Evolutionary conservation across 2,797 vertebrate species (phyloP).

Genomic region (Sebastes vulpes): DNA sequence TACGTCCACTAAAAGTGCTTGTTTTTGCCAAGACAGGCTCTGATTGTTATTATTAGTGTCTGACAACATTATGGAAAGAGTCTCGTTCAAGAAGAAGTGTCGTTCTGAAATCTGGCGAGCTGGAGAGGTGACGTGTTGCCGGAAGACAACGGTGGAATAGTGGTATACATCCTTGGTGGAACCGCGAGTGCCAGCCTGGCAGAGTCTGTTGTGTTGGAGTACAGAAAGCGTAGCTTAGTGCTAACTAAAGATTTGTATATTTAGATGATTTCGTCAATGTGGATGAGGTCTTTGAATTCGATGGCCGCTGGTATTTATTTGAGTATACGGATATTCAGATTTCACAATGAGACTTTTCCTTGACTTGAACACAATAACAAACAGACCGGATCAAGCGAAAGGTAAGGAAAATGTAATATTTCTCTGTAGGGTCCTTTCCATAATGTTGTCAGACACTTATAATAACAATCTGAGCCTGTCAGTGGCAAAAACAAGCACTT

Average conservation of each 20-base stretch:
- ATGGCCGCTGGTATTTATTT: too few species aligned
- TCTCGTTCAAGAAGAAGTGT: background rate
- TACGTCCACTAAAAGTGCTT: background rate
- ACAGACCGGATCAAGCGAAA: background rate
- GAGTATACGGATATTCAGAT: background rate
- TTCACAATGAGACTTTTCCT: background rate
- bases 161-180: background rate
- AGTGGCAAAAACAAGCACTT: background rate
- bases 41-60: background rate
- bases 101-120: background rate
- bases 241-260: too few species aligned
- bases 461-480: too few species aligned
- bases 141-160: background rate
- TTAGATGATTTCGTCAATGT: too few species aligned
- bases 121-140: background rate
- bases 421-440: background rate
- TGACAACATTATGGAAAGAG: background rate
- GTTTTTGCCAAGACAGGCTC: background rate
- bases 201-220: background rate
- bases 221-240: too few species aligned
- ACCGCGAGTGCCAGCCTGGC: background rate
- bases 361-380: too few species aligned
- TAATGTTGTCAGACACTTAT: background rate
- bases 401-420: fast-evolving
- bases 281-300: too few species aligned